These are phyloP conservation scores for Agrotis clavis DNA, from an alignment of 2,888 invertebrate species.

Conservation along the genomic window DNA sequence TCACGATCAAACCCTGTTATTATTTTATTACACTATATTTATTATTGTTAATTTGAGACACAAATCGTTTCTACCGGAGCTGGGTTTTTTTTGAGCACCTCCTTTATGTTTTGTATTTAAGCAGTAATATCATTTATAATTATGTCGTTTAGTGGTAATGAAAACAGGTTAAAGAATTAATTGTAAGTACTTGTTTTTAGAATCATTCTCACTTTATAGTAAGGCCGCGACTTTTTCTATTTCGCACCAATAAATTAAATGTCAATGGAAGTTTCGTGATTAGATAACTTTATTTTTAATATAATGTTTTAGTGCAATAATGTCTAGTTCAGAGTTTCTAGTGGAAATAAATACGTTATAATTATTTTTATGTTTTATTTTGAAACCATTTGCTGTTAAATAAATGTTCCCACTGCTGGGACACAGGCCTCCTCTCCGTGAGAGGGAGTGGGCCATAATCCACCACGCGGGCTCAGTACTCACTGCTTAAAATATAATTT, in stretches of 20 bases:
- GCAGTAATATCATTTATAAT: background rate
- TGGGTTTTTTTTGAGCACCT: too few relatives aligned
- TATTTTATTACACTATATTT: too few relatives aligned
- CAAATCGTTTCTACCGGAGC: too few relatives aligned
- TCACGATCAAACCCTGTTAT: too few relatives aligned
- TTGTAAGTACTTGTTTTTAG: constrained; percentile 38
- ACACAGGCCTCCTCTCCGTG: too few relatives aligned
- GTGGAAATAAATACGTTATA: constrained; percentile 78
- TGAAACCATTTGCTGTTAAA: too few relatives aligned
- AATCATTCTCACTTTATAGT: constrained; percentile 46
- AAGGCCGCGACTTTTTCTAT: constrained; percentile 59
- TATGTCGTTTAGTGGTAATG: background rate
- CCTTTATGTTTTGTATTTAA: background rate
- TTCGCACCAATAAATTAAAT: constrained; percentile 76
- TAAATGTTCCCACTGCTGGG: too few relatives aligned
- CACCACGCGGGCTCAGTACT: too few relatives aligned
- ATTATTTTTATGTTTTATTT: constrained; percentile 62
- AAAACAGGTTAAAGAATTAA: constrained; percentile 14
- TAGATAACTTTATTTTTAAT: constrained; percentile 69
- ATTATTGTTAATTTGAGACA: too few relatives aligned
- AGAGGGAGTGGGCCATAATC: too few relatives aligned
- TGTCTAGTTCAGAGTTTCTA: constrained; percentile 80
- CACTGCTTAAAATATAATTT: too few relatives aligned
- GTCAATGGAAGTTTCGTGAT: constrained; percentile 67
- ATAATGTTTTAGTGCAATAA: constrained; percentile 79